These are phyloP conservation scores for Leuciscus idus DNA, from an alignment of 2,113 vertebrate genomes.

Conservation along the genomic window DNA sequence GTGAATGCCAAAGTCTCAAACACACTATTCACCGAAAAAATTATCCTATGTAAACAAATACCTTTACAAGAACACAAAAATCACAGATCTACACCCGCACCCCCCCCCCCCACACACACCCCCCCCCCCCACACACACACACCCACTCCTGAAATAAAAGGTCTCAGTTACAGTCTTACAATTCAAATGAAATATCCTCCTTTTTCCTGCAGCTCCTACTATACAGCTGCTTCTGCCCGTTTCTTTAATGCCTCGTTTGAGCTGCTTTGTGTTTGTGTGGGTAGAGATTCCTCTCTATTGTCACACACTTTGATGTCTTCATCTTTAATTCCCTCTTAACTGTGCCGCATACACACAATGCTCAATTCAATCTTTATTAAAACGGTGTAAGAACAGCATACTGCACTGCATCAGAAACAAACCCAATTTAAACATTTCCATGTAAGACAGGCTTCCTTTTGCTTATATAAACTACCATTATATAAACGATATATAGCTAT, in stretches of 20 bases:
- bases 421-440: background rate
- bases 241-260: slow-evolving; percentile 42
- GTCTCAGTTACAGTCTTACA: slow-evolving; percentile 49
- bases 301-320: slow-evolving; percentile 39
- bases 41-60: slow-evolving; percentile 45
- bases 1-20: slow-evolving; percentile 30
- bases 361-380: slow-evolving; percentile 27
- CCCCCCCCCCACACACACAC: background rate
- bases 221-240: slow-evolving; percentile 57
- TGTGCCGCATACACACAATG: slow-evolving; percentile 1
- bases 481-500: background rate
- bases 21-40: slow-evolving; percentile 30
- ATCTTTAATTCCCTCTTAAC: slow-evolving; percentile 40
- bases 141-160: background rate
- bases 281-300: slow-evolving; percentile 41
- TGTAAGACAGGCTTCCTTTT: background rate
- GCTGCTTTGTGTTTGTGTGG: slow-evolving; percentile 29
- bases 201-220: slow-evolving; percentile 40
- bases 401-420: slow-evolving; percentile 18
- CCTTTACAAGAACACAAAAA: slow-evolving; percentile 24
- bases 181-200: slow-evolving; percentile 38
- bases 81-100: background rate
- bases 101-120: background rate
- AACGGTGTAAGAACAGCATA: background rate
- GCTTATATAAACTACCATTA: background rate